Base-by-base conservation (phyloP, 23 tunicate genomes). In the Phallusia fumigata region DNA sequence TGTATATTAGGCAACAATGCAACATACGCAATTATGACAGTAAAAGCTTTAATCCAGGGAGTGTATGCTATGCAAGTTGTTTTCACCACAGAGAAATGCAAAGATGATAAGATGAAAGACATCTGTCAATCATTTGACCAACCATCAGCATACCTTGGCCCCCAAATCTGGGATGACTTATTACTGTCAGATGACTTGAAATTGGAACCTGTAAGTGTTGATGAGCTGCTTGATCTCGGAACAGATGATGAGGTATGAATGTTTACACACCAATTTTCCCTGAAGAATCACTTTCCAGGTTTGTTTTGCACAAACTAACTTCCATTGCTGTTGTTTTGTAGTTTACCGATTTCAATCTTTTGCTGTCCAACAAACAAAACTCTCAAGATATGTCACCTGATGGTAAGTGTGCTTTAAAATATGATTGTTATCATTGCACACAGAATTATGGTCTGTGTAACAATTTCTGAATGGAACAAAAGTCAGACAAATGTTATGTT, bases 111-210 rank as follows among this genome's bases (percentile, higher is more conserved):
- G 52, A 15, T 75, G 26, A 32, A 31, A 32, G 88, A 82, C 11
- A 64, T 28, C 26, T 52, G 30, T 18, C 80, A 76, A 26, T 80
- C 72, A 33, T 84, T 64, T 52, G 94, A 88, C 65, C 79, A 89
- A 18, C 35, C 85, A 22, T 86, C 89, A 30, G 98, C 98, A 15
- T 94, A 94, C 78, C 84, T 94, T 73, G 98, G 98, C 19, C 98
- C 98, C 28, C 98, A 94, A 73, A 94, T 94, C 13, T 94, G 98
- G 98, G 80, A 81, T 65, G 92, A 88, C 32, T 89, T 85, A 82
- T 65, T 89, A 69, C 81, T 76, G 0, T 82, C 90, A 21, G 98
- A 94, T 36, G 94, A 94, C 49, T 65, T 88, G 16, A 89, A 94
- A 83, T 76, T 94, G 65, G 98, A 89, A 83, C 98, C 93, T 13